Conservation (phyloP, 1,140 invertebrate species). For the Drosophila chauvacae region DNA sequence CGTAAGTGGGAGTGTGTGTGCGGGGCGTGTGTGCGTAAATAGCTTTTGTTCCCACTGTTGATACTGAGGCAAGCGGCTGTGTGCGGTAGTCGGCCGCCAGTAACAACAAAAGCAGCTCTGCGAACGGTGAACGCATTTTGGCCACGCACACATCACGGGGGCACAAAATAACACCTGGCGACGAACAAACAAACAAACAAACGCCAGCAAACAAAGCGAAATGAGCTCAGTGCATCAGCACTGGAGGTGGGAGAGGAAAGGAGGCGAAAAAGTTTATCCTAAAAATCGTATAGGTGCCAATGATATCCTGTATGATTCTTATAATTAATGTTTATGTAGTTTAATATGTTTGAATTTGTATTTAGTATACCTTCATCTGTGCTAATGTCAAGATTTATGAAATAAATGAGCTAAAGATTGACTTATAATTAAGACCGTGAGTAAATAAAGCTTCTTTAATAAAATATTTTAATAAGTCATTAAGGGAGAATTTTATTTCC, state of each 20-base stretch:
- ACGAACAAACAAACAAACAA: slow-evolving; percentile 77
- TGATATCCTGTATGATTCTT: background rate
- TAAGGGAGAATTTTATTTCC: background rate
- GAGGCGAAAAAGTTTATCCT: background rate
- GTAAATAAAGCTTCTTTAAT: background rate
- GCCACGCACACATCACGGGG: slow-evolving; percentile 67
- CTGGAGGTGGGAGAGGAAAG: slow-evolving; percentile 22
- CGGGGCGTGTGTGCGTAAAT: slow-evolving; percentile 64
- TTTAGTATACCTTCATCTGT: background rate
- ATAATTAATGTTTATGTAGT: background rate
- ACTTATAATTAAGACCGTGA: background rate
- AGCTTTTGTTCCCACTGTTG: slow-evolving; percentile 70
- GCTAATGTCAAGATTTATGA: no score
- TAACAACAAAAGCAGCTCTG: slow-evolving; percentile 63
- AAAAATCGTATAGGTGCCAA: background rate
- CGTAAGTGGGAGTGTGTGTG: slow-evolving; percentile 18
- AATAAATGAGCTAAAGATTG: background rate
- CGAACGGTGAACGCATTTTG: slow-evolving; percentile 69
- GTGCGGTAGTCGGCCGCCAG: slow-evolving; percentile 23
- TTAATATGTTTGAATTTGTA: background rate
- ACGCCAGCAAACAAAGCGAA: slow-evolving; percentile 72
- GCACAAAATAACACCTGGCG: slow-evolving; percentile 79
- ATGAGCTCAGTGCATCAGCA: slow-evolving; percentile 53
- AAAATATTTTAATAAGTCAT: background rate
- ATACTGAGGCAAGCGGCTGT: slow-evolving; percentile 22